phyloP scores from a whole-genome alignment of 2,797 vertebrate species.

The Pipistrellus pipistrellus region DNA sequence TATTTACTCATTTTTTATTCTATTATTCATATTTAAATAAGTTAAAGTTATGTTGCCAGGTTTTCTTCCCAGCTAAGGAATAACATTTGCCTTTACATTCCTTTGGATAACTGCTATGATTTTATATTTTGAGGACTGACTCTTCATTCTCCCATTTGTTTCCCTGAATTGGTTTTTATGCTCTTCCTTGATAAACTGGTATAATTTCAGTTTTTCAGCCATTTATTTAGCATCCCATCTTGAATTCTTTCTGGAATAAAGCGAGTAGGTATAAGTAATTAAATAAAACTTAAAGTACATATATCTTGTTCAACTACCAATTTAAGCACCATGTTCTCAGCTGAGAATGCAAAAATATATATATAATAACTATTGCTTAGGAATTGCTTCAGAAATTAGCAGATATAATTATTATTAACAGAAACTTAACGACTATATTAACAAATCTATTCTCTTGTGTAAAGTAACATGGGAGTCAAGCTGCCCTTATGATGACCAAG shows the following conservation, averaged over 20 bases:
- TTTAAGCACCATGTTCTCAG: not conserved
- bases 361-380: not conserved
- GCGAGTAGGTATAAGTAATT: conserved; percentile 20
- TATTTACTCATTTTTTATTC: conserved; percentile 43
- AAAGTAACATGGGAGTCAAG: conserved; percentile 14
- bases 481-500: not conserved
- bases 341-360: not conserved
- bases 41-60: not conserved
- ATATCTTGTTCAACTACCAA: not conserved
- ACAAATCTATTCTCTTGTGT: not conserved
- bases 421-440: conserved; percentile 10
- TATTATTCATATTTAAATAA: not conserved
- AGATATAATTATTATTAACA: not conserved
- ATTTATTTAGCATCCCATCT: conserved; percentile 26
- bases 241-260: conserved; percentile 36
- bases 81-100: not conserved
- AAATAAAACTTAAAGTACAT: conserved; percentile 39
- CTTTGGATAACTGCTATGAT: not conserved
- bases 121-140: not conserved
- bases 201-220: conserved; percentile 14
- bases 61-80: conserved; percentile 26
- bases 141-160: not conserved
- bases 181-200: not conserved
- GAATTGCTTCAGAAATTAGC: conserved; percentile 42
- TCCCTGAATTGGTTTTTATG: not conserved